Evolutionary conservation across 1,140 invertebrate genomes (phyloP), one percentile per base, ranked within the genome.

Genomic region (Diorhabda carinulata): DNA sequence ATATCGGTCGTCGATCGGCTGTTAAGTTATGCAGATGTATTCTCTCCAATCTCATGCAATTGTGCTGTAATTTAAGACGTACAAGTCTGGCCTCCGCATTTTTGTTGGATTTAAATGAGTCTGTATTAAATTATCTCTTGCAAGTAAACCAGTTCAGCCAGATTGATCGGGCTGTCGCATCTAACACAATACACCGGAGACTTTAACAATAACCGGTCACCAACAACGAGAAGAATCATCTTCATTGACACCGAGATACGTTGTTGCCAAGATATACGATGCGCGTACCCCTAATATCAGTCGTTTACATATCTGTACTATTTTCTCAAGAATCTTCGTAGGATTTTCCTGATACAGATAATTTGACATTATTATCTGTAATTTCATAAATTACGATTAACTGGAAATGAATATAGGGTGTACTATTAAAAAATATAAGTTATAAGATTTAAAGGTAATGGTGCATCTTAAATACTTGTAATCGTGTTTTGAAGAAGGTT

Each of bases 21-120:
- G 70, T 61, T 77, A 78, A 78, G 70, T 77, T 78, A 78, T 78
- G 77, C 77, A 78, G 77, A 78, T 78, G 70, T 78, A 77, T 78
- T 77, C 77, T 25, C 25, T 69, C 74, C 75, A 77, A 78, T 78
- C 77, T 78, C 77, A 69, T 77, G 76, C 77, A 78, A 78, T 78
- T 78, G 77, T 78, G 74, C 75, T 77, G 76, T 78, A 76, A 78
- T 78, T 78, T 78, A 77, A 77, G 72, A 73, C 70, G 68, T 73
- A 73, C 72, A 72, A 69, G 73, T 71, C 73, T 75, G 70, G 71
- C 57, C 72, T 68, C 62, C 67, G 71, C 69, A 77, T 78, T 78
- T 78, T 76, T 78, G 70, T 64, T 66, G 69, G 71, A 74, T 73
- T 76, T 74, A 78, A 78, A 78, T 76, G 75, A 76, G 76, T 66